Conservation (phyloP, 2,113 vertebrate genomes). For the Enhydra lutris region DNA sequence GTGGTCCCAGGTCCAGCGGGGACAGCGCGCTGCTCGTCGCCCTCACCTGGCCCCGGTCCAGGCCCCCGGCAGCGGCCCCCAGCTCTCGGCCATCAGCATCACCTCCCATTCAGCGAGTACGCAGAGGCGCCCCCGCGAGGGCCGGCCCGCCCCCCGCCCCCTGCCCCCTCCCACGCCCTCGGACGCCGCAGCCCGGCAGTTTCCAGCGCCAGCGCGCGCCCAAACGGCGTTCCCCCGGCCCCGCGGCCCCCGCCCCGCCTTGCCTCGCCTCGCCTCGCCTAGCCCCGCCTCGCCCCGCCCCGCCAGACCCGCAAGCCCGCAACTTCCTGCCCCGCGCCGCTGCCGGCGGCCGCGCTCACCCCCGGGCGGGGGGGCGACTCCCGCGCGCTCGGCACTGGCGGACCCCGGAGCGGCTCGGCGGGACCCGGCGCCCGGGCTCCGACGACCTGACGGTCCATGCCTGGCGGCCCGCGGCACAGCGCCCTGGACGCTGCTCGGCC, state of each 20-base stretch:
- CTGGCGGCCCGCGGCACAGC: background rate
- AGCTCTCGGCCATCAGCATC: background rate
- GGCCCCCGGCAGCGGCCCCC: background rate
- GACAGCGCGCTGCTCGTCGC: background rate
- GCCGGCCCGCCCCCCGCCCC: background rate
- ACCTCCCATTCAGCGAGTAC: background rate
- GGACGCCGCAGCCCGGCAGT: background rate
- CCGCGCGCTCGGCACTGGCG: background rate
- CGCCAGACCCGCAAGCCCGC: background rate
- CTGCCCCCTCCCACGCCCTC: background rate
- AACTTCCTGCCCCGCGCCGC: background rate
- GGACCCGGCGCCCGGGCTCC: background rate
- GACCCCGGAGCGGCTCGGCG: background rate
- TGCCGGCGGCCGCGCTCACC: constrained; percentile 26
- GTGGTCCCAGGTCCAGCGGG: background rate
- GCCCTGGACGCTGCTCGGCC: constrained; percentile 21
- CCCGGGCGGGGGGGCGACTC: background rate
- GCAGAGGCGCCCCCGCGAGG: background rate
- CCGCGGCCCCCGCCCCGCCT: background rate
- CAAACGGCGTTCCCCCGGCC: background rate
- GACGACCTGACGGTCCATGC: constrained; percentile 59
- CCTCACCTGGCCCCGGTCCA: background rate
- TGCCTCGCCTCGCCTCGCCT: background rate
- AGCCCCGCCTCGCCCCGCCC: background rate
- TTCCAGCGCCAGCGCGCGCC: background rate